Evolutionary conservation across 2,797 vertebrate genomes (phyloP), one percentile per base, ranked within the genome.

Genomic region (Falco novaeseelandiae): DNA sequence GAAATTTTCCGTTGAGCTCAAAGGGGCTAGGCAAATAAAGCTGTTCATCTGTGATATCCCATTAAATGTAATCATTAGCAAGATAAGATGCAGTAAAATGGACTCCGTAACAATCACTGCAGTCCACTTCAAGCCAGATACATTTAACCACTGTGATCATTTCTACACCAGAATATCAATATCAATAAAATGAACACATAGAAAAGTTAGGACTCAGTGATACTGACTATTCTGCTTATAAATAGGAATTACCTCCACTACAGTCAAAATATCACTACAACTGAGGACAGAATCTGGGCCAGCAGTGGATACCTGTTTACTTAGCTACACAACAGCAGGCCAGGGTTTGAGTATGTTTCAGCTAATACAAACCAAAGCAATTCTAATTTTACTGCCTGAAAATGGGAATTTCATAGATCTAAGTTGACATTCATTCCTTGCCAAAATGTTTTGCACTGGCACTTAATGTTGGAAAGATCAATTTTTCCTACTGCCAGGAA

Each of bases 371-470:
- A 95, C 72, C 93, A 96, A 89, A 95, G 21, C 7, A 2, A 90
- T 91, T 91, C 89, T 63, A 59, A 87, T 89, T 93, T 91, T 84
- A 82, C 80, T 93, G 95, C 54, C 62, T 82, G 89, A 83, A 95
- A 96, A 90, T 44, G 32, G 42, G 79, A 90, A 93, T 94, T 95
- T 94, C 80, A 27, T 83, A 94, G 82, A 90, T 87, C 69, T 93
- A 93, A 94, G 91, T 1, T 88, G 89, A 96, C 96, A 93, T 91
- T 96, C 94, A 48, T 48, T 88, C 32, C 70, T 94, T 70, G 77
- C 80, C 80, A 93, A 90, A 91, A 94, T 93, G 96, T 84, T 95
- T 93, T 88, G 46, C 85, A 72, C 62, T 96, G 95, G 93, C 90
- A 96, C 70, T 96, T 90, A 87, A 55, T 89, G 71, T 94, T 97